These are phyloP conservation scores for Tipula helvola DNA, from an alignment of 2,888 invertebrate genomes.

Conservation along the genomic window DNA sequence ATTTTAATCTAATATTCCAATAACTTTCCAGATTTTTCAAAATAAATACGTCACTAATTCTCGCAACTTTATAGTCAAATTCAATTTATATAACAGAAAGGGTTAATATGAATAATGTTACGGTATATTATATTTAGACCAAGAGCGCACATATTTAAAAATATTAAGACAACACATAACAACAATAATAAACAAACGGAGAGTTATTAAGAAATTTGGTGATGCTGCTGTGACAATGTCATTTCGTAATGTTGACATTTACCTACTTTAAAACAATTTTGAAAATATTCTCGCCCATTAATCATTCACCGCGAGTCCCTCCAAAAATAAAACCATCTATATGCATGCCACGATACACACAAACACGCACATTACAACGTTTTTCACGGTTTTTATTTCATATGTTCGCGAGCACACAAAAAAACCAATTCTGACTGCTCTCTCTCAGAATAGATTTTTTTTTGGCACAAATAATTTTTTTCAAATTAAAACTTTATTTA, in stretches of 20 bases:
- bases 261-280: neutral
- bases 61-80: too few species aligned
- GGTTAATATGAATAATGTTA: neutral
- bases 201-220: neutral
- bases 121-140: neutral
- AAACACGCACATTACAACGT: neutral
- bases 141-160: neutral
- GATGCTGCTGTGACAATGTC: neutral
- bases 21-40: too few species aligned
- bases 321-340: neutral
- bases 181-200: neutral
- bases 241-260: neutral
- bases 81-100: neutral
- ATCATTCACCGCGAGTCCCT: neutral
- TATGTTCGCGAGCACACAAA: neutral
- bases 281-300: neutral
- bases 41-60: too few species aligned
- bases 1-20: too few species aligned
- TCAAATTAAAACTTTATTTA: neutral
- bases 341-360: neutral
- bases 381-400: neutral
- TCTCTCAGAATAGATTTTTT: neutral
- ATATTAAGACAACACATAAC: neutral
- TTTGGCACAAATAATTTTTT: neutral
- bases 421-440: neutral